These are phyloP conservation scores for Entomyzon cyanotis DNA, from an alignment of 2,113 vertebrate species.

Conservation along the genomic window DNA sequence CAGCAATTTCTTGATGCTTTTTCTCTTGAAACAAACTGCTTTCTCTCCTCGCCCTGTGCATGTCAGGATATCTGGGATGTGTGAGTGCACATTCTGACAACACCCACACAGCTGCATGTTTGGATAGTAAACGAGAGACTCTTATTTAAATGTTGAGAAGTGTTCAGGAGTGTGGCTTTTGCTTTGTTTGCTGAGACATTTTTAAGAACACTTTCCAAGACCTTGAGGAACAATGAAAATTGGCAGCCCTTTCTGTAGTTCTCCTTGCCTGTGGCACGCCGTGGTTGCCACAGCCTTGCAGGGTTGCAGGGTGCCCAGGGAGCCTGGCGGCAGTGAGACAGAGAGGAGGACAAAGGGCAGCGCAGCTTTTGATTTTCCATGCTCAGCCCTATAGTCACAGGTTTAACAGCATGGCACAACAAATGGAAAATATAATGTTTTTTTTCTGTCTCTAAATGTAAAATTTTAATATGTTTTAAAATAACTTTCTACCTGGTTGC, in stretches of 20 bases:
- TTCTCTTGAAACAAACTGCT: neutral
- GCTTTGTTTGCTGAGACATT: neutral
- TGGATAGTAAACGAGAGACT: neutral
- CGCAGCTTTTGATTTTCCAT: neutral
- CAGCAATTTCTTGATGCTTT: neutral
- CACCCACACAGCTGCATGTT: neutral
- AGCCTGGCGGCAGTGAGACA: neutral
- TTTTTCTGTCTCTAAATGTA: neutral
- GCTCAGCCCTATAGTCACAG: neutral
- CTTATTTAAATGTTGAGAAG: neutral
- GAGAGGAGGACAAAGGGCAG: neutral
- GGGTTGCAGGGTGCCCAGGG: neutral
- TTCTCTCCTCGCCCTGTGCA: neutral
- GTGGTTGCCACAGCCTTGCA: neutral
- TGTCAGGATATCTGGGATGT: neutral
- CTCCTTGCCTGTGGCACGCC: rapidly evolving
- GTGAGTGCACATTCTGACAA: neutral
- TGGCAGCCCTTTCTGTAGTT: neutral
- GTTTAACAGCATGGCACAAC: neutral
- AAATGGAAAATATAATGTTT: neutral
- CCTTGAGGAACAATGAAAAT: neutral
- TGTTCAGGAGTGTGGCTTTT: neutral
- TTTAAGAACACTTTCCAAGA: neutral
- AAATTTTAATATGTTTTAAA: neutral
- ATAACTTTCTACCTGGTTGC: neutral